Conservation (phyloP, 2,113 vertebrate genomes). For the Colaptes auratus region DNA sequence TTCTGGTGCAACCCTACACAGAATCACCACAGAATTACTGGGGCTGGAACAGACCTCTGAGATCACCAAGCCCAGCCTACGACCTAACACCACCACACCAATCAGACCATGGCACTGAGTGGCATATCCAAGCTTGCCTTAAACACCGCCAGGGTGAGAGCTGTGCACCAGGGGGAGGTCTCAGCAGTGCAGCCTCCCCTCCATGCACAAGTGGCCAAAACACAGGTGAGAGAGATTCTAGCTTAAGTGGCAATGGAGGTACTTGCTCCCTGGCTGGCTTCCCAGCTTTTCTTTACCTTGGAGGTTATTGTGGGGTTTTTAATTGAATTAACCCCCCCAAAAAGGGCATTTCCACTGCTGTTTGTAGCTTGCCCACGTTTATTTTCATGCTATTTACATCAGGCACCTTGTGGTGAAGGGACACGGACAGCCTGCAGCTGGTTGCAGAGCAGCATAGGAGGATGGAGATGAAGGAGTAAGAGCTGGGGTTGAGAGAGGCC, state of each 20-base stretch:
- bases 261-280: fast-evolving
- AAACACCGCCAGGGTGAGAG: too few species aligned
- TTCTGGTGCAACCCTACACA: conserved; percentile 69
- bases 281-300: background rate
- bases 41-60: too few species aligned
- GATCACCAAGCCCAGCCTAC: too few species aligned
- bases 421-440: background rate
- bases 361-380: background rate
- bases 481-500: fast-evolving
- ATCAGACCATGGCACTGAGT: too few species aligned
- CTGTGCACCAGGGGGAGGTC: too few species aligned
- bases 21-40: background rate
- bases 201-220: fast-evolving
- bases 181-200: background rate
- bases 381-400: background rate
- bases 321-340: background rate
- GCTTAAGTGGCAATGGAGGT: background rate
- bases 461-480: background rate
- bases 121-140: too few species aligned
- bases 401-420: background rate
- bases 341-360: background rate
- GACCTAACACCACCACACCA: too few species aligned
- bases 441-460: background rate
- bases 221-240: background rate
- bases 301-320: background rate